A percentile compares a stretch with the other conserved stretches of the same genome.
phyloP scores from a whole-genome alignment of 2,113 vertebrate species.

The Hippocampus guttulatus region DNA sequence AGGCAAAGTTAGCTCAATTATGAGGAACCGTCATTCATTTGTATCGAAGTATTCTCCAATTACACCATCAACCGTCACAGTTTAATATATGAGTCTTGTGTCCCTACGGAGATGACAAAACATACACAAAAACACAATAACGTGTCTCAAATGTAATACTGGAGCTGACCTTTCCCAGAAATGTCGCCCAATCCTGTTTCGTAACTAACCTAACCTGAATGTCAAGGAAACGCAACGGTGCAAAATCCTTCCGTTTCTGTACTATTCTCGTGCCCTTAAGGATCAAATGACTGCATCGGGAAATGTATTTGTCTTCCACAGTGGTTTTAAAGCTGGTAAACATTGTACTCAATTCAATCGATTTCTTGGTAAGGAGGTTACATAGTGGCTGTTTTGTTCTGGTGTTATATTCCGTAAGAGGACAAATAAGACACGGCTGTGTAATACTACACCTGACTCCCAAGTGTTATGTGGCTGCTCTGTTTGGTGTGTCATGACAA shows the following conservation, averaged over 20 bases:
- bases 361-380: constrained; percentile 27
- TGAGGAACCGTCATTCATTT: constrained; percentile 31
- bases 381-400: constrained; percentile 31
- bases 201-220: constrained; percentile 11
- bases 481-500: constrained; percentile 27
- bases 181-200: constrained; percentile 24
- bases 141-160: neutral
- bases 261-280: constrained; percentile 17
- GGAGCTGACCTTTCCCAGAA: constrained; percentile 7
- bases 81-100: constrained; percentile 22
- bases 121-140: constrained; percentile 17
- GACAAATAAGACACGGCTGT: constrained; percentile 20
- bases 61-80: constrained; percentile 28
- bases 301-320: constrained; percentile 36
- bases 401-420: constrained; percentile 18
- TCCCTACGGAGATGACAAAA: constrained; percentile 1
- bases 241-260: constrained; percentile 11
- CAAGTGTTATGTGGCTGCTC: constrained; percentile 38
- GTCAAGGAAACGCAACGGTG: constrained; percentile 1
- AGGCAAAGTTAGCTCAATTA: constrained; percentile 19
- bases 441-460: constrained; percentile 46
- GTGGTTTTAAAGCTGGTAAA: constrained; percentile 36
- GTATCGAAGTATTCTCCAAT: constrained; percentile 37
- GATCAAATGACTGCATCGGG: constrained; percentile 35
- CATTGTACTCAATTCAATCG: constrained; percentile 5